Base-by-base conservation (phyloP, 1,140 invertebrate genomes). In the Schlechtendalia chinensis region DNA sequence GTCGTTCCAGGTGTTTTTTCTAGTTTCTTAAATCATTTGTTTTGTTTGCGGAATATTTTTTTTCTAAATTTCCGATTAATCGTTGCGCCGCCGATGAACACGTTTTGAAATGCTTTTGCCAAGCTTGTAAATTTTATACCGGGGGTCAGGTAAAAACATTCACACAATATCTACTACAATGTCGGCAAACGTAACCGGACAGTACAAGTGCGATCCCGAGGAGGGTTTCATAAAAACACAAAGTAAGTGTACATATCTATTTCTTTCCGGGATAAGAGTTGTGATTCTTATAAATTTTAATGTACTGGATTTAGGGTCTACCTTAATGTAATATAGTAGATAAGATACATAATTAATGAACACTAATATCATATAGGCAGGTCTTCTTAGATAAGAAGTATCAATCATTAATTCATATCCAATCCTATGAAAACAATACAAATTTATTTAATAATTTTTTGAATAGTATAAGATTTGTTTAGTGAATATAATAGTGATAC, bases 171-270 rank as follows among this genome's bases (percentile, higher is more conserved):
- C 47, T 4, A 29, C 32, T 19, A 61, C 12, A 10, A 79, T 79
- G 74, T 79, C 74, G 74, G 39, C 32, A 17, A 29, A 59, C 58
- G 39, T 47, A 47, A 79, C 74, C 32, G 74, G 56, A 24, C 74
- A 47, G 11, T 58, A 29, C 29, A 75, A 74, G 22, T 61, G 56
- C 4, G 56, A 79, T 29, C 5, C 39, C 12, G 74, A 79, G n/a
- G 74, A 79, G 22, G 56, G 59, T 1, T 61, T 59, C 17, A 19
- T 61, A 19, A 79, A 79, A 79, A 50, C 74, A 24, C 74, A 59
- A 45, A 79, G 74, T 77, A 1, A 77, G 74, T 50, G 67, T 19
- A 22, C 19, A 12, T 22, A 56, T n/a, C 5, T 22, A 56, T 6
- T 56, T 5, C 8, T n/a, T n/a, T 8, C 47, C 47, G 11, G 8